Conservation (phyloP, 2,113 vertebrate genomes). For the Nematolebias whitei region DNA sequence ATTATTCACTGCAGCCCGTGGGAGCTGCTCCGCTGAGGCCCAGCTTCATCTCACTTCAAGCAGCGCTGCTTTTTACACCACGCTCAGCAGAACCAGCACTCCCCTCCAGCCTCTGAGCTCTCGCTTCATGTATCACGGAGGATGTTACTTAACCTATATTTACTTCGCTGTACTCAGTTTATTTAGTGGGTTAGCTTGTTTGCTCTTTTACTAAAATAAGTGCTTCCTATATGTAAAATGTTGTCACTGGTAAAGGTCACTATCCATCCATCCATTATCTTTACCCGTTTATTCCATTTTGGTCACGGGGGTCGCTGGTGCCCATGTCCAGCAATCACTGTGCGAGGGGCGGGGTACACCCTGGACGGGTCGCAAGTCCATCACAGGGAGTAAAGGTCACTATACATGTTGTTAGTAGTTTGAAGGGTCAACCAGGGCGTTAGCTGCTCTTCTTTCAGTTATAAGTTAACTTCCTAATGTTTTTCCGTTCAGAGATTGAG, state of each 20-base stretch:
- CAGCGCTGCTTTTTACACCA: conserved; percentile 42
- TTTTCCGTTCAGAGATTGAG: too few species aligned
- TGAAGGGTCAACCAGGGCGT: neutral
- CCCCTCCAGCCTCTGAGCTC: conserved; percentile 32
- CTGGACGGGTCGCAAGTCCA: too few species aligned
- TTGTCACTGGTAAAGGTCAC: conserved; percentile 3
- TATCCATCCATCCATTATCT: too few species aligned
- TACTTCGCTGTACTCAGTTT: conserved; percentile 28
- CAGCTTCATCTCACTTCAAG: conserved; percentile 53
- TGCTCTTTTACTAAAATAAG: conserved; percentile 20
- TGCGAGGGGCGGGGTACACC: too few species aligned
- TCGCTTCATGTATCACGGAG: conserved; percentile 43
- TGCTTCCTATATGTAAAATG: too few species aligned
- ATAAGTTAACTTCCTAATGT: too few species aligned
- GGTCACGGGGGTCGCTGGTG: too few species aligned
- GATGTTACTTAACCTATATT: conserved; percentile 33
- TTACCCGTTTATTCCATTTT: too few species aligned
- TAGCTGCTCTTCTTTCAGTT: too few species aligned
- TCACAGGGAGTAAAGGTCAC: too few species aligned
- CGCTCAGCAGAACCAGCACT: conserved; percentile 30
- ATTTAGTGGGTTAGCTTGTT: conserved; percentile 23
- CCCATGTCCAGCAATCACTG: too few species aligned
- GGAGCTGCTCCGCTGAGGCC: conserved; percentile 47
- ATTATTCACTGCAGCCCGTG: conserved; percentile 35
- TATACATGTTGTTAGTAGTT: too few species aligned